These are phyloP conservation scores for Origma solitaria DNA, from an alignment of 2,113 vertebrate genomes.

Conservation along the genomic window DNA sequence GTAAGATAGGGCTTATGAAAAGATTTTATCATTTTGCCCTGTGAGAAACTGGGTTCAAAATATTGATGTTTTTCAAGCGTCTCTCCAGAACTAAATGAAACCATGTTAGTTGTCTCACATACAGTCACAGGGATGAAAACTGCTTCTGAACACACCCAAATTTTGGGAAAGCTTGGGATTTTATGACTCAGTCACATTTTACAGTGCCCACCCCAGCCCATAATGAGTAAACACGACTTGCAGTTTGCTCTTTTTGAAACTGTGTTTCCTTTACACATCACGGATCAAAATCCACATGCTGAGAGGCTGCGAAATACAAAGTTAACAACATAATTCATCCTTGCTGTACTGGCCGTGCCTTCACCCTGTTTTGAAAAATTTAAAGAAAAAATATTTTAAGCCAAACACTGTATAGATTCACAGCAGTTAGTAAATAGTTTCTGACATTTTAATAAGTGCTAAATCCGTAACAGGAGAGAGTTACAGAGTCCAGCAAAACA, in stretches of 20 bases:
- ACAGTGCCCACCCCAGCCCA: not conserved
- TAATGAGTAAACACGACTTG: not conserved
- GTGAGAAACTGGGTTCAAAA: not conserved
- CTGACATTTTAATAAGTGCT: not conserved
- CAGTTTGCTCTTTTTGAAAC: not conserved
- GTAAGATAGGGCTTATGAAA: not conserved
- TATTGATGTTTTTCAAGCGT: not conserved
- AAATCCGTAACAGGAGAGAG: not conserved
- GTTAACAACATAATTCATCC: not conserved
- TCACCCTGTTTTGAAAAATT: not conserved
- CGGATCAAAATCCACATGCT: not conserved
- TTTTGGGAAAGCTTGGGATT: constrained; percentile 25
- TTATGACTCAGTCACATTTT: constrained; percentile 35
- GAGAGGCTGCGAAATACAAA: not conserved
- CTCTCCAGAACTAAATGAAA: not conserved
- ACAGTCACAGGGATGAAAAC: not conserved
- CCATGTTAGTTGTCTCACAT: not conserved
- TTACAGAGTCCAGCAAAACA: not conserved
- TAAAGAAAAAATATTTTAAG: not conserved
- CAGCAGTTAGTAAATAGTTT: not conserved
- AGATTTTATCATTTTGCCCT: not conserved
- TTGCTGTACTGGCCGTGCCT: not conserved
- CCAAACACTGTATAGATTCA: not conserved
- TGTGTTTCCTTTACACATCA: not conserved
- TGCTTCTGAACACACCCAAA: not conserved